phyloP scores from a whole-genome alignment of 2,113 vertebrate species.

The Uria aalge region DNA sequence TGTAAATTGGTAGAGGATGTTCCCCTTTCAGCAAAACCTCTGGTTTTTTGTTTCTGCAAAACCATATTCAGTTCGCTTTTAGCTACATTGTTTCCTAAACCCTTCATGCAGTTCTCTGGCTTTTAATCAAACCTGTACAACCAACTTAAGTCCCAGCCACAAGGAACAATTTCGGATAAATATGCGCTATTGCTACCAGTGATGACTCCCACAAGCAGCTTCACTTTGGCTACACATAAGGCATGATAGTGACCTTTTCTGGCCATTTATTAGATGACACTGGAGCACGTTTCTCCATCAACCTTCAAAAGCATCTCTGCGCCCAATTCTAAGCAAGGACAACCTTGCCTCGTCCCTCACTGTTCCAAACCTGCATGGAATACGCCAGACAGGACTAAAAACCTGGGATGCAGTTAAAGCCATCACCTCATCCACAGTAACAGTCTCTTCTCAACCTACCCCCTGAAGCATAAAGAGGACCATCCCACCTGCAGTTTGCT shows the following conservation, averaged over 20 bases:
- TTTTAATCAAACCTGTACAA: neutral
- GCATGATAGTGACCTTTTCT: neutral
- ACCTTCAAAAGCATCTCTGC: neutral
- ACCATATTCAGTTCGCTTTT: neutral
- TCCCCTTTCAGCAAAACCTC: neutral
- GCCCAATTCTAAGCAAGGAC: neutral
- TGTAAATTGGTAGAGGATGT: neutral
- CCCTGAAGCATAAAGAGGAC: neutral
- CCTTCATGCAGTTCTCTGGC: neutral
- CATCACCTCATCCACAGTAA: neutral
- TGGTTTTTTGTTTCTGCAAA: neutral
- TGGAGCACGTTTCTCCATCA: neutral
- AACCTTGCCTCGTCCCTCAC: neutral
- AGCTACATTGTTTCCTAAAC: neutral
- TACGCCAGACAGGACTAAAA: neutral
- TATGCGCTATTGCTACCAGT: neutral
- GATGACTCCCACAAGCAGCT: neutral
- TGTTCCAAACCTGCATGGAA: neutral
- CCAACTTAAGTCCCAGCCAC: neutral
- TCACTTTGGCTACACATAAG: neutral
- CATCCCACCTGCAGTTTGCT: neutral
- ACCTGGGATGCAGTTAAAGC: neutral
- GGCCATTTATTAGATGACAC: neutral
- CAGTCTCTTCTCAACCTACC: neutral
- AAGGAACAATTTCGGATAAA: neutral